These are phyloP conservation scores for Baronia brevicornis DNA, from an alignment of 2,888 invertebrate genomes.

Conservation along the genomic window DNA sequence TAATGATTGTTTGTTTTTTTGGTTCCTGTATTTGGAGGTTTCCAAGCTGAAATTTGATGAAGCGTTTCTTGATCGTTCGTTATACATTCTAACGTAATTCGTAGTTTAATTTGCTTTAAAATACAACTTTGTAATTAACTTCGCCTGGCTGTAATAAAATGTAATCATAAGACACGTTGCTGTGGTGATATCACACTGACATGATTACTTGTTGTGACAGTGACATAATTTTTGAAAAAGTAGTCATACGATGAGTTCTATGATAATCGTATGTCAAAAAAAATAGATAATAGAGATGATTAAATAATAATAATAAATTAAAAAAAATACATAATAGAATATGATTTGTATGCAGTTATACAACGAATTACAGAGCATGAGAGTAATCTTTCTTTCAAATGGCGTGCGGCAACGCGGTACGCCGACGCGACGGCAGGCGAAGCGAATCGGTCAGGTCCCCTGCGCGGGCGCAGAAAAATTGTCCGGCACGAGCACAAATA, in stretches of 20 bases:
- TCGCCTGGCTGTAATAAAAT: too few species aligned
- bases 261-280: too few species aligned
- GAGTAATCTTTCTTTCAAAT: conserved; percentile 27
- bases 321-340: conserved; percentile 1
- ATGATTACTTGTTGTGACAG: too few species aligned
- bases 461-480: conserved; percentile 31
- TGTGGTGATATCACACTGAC: too few species aligned
- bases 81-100: conserved; percentile 26
- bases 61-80: conserved; percentile 20
- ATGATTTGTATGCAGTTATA: conserved; percentile 22
- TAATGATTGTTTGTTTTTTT: conserved; percentile 23
- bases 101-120: too few species aligned
- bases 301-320: background rate
- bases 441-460: conserved; percentile 49
- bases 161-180: too few species aligned
- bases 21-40: conserved; percentile 7
- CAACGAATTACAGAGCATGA: conserved; percentile 25
- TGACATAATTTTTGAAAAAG: too few species aligned
- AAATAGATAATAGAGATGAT: too few species aligned
- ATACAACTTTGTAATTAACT: too few species aligned
- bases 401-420: conserved; percentile 16
- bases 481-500: conserved; percentile 30
- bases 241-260: too few species aligned
- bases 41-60: conserved; percentile 7
- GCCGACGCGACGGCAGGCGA: conserved; percentile 27